These are phyloP conservation scores for Lutjanus campechanus DNA, from an alignment of 2,797 vertebrate species.

Conservation along the genomic window DNA sequence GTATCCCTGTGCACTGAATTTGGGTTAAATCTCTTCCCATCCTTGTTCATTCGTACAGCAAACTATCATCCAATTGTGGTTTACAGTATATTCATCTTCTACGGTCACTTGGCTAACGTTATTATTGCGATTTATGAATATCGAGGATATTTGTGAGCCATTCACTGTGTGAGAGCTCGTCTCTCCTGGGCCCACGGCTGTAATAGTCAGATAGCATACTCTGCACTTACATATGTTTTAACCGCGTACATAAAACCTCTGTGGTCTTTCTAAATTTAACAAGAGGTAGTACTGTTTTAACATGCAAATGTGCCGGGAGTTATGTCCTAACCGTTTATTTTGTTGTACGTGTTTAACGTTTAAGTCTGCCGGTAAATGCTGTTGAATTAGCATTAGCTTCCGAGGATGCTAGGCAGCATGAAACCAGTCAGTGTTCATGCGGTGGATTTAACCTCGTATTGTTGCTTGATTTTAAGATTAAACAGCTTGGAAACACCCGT, in stretches of 20 bases:
- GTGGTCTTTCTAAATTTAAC: fast-evolving
- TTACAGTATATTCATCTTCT: fast-evolving
- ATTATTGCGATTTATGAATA: not conserved
- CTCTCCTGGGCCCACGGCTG: constrained; percentile 33
- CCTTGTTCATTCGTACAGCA: constrained; percentile 6
- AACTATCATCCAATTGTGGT: not conserved
- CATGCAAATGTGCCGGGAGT: fast-evolving
- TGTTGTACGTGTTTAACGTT: no score
- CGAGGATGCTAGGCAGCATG: constrained; percentile 6
- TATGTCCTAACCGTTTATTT: fast-evolving
- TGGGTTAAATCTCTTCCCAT: constrained; percentile 76
- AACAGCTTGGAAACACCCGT: fast-evolving
- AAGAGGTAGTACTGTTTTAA: fast-evolving
- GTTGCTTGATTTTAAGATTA: no score
- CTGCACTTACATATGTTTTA: fast-evolving
- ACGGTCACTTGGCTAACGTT: not conserved
- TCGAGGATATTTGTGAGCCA: not conserved
- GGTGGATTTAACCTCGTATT: fast-evolving
- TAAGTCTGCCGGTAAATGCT: not conserved
- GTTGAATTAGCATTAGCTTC: constrained; percentile 51
- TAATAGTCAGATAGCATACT: no score
- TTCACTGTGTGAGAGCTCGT: not conserved
- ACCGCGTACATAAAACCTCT: fast-evolving
- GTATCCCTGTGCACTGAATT: not conserved
- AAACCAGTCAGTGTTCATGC: not conserved